Evolutionary conservation across 2,888 invertebrate genomes (phyloP).

Genomic region (Pinctada fucata): DNA sequence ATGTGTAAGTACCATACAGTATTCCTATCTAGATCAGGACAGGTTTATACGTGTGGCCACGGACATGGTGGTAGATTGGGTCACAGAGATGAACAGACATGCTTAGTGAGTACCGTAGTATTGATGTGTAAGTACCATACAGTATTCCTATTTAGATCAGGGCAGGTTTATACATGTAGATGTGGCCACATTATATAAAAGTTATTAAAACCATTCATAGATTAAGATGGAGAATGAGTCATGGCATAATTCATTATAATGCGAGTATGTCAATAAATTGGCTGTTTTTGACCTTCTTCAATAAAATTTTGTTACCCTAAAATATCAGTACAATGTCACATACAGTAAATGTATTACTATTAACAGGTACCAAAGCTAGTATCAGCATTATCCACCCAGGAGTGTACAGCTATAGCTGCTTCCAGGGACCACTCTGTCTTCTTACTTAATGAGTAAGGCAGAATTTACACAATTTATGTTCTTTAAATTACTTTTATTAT

Average conservation of each 20-base stretch:
- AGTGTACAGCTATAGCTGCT: constrained; percentile 80
- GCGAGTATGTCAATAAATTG: no score
- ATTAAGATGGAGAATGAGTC: no score
- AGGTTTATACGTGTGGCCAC: constrained; percentile 88
- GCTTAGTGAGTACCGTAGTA: constrained; percentile 62
- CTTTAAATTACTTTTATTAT: no score
- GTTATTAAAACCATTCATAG: no score
- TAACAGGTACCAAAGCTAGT: constrained; percentile 69
- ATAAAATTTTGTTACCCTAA: no score
- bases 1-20: constrained; percentile 86
- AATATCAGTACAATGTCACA: no score
- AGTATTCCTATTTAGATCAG: constrained; percentile 81
- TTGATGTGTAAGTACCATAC: constrained; percentile 85
- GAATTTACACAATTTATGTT: no score
- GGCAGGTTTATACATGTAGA: constrained; percentile 86
- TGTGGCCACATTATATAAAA: constrained; percentile 81
- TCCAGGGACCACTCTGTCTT: constrained; percentile 85
- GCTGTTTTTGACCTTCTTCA: no score
- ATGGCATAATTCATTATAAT: no score
- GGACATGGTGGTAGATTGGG: constrained; percentile 86
- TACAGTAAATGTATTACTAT: background rate
- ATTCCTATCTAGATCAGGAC: constrained; percentile 81
- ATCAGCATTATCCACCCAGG: constrained; percentile 64
- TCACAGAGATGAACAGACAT: constrained; percentile 80
- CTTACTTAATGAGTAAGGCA: constrained; percentile 79